phyloP scores from a whole-genome alignment of 2,797 vertebrate genomes.

The Sardinella longiceps region DNA sequence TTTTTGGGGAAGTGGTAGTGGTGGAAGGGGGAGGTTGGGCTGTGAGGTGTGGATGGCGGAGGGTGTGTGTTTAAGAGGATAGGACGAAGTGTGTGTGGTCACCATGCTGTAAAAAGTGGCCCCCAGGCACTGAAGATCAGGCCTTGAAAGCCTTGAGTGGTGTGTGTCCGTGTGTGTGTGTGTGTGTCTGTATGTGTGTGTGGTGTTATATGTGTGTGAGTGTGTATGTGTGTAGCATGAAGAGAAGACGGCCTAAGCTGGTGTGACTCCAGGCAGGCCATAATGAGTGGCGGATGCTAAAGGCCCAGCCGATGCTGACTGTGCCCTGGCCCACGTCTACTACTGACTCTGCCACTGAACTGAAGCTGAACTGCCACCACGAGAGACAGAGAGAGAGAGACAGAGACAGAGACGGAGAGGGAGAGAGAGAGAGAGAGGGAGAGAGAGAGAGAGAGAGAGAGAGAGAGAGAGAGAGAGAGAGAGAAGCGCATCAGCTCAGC shows the following conservation, averaged over 20 bases:
- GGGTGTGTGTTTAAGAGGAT: not conserved
- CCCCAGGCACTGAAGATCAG: not conserved
- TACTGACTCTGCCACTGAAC: slow-evolving; percentile 64
- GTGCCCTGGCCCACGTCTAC: slow-evolving; percentile 53
- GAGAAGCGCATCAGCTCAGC: slow-evolving; percentile 67
- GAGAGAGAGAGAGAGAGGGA: not conserved
- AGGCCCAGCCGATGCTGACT: slow-evolving; percentile 59
- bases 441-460: not conserved
- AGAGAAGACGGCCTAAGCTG: slow-evolving; percentile 61
- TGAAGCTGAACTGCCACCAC: slow-evolving; percentile 65
- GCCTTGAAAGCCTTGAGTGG: not conserved
- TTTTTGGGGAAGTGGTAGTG: no score
- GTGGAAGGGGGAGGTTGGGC: slow-evolving; percentile 40
- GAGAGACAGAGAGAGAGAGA: slow-evolving; percentile 38
- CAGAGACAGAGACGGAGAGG: not conserved
- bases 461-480: slow-evolving; percentile 44
- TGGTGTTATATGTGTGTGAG: not conserved
- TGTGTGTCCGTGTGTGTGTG: not conserved
- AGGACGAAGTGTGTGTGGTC: not conserved
- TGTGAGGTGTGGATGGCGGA: not conserved
- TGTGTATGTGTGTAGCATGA: not conserved
- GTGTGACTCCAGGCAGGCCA: slow-evolving; percentile 74
- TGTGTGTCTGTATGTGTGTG: not conserved
- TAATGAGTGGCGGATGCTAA: slow-evolving; percentile 69
- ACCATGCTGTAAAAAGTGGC: not conserved